A percentile compares a stretch with the other conserved stretches of the same genome.
phyloP scores from a whole-genome alignment of 2,888 invertebrate genomes.

The Prionchulus punctatus region DNA sequence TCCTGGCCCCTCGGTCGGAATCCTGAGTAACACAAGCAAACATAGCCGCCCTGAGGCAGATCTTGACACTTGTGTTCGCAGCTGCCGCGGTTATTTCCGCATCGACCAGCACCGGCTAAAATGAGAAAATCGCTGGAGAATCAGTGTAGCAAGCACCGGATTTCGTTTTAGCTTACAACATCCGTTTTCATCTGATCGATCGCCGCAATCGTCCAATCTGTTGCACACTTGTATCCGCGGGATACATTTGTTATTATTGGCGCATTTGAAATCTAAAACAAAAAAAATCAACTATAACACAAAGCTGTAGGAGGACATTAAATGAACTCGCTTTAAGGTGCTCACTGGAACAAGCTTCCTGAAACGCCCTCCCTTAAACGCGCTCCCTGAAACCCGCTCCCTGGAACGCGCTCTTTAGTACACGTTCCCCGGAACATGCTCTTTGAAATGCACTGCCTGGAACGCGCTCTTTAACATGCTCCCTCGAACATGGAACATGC shows the following conservation, averaged over 20 bases:
- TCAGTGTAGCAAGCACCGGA: too few relatives aligned
- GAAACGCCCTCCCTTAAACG: background rate
- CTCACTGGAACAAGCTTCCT: slow-evolving; percentile 21
- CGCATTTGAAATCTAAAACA: slow-evolving; percentile 17
- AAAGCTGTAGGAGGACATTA: background rate
- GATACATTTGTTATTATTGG: slow-evolving; percentile 49
- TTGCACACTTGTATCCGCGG: slow-evolving; percentile 54
- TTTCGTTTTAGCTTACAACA: slow-evolving; percentile 52
- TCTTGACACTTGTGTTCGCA: slow-evolving; percentile 90
- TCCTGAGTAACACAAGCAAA: slow-evolving; percentile 82
- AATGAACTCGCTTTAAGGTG: slow-evolving; percentile 20
- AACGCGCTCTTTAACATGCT: too few relatives aligned
- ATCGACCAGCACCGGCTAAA: slow-evolving; percentile 68
- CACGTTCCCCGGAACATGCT: too few relatives aligned
- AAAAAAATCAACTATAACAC: background rate
- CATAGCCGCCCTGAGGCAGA: slow-evolving; percentile 62
- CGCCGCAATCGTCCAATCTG: slow-evolving; percentile 84
- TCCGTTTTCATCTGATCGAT: slow-evolving; percentile 85
- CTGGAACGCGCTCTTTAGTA: too few relatives aligned
- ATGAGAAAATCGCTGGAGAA: too few relatives aligned
- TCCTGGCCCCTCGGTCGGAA: slow-evolving; percentile 47
- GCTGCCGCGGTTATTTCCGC: slow-evolving; percentile 69
- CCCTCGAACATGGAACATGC: too few relatives aligned
- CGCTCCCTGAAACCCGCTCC: background rate
- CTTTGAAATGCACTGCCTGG: too few relatives aligned